Evolutionary conservation across 2,797 vertebrate genomes (phyloP).

Genomic region (Enteromius treurensis): DNA sequence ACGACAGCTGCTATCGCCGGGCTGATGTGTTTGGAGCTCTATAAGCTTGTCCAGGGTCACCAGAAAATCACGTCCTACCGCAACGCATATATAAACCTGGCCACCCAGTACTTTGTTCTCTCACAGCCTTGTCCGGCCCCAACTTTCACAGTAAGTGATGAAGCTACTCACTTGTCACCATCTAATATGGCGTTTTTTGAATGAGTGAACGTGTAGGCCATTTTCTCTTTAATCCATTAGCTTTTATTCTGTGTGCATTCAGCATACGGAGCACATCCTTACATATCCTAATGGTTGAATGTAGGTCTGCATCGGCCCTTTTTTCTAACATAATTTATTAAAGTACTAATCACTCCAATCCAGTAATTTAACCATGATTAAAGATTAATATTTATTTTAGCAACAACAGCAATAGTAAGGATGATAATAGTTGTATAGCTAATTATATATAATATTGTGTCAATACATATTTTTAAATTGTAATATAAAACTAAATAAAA

Average conservation of each 20-base stretch:
- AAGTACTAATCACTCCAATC: neutral
- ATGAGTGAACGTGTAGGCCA: neutral
- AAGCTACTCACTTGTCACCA: constrained; percentile 11
- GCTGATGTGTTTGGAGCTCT: constrained; percentile 87
- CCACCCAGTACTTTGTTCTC: constrained; percentile 67
- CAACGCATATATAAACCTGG: constrained; percentile 75
- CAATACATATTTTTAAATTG: neutral
- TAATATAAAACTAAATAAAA: neutral
- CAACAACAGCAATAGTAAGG: neutral
- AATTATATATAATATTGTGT: neutral
- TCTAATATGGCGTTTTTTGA: neutral
- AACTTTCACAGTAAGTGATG: constrained; percentile 77
- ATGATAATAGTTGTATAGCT: neutral
- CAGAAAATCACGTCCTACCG: constrained; percentile 74
- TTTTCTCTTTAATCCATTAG: neutral
- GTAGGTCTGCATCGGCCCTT: neutral
- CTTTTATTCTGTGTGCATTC: neutral
- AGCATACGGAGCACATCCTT: neutral
- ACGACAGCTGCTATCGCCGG: constrained; percentile 85
- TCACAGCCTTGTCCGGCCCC: constrained; percentile 61
- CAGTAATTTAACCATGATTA: neutral
- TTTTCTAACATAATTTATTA: neutral
- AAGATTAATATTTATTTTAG: neutral
- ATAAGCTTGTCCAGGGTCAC: constrained; percentile 82
- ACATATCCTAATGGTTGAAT: neutral